Base-by-base conservation (phyloP, 23 tunicate species). In the Styela clava region DNA sequence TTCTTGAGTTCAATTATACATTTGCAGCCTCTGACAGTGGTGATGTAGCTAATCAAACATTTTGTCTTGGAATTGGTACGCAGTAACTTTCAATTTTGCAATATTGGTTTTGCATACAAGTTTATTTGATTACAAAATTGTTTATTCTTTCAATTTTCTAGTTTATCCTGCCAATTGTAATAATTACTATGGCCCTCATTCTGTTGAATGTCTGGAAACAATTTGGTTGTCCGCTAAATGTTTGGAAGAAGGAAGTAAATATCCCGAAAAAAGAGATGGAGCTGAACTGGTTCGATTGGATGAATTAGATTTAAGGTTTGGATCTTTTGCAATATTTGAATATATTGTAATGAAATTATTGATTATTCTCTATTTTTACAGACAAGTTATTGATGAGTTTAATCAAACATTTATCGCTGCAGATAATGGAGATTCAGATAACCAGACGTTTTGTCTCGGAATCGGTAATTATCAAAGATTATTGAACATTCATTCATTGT, bases 161-260 rank as follows among this genome's bases (percentile, higher is more conserved):
- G 77, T 26, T 21, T 71, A 71, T 71, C 77, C 77, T 5, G 35
- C 32, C 3, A 71, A 71, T 34, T 71, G 77, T 32, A 29, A 16
- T 3, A 71, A 71, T 30, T 71, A 71, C 35, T 71, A 71, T 32
- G 85, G 85, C 21, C 78, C 37, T 0, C 78, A 82, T 52, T 31
- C 85, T 19, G 25, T 52, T 23, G 64, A 69, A 2, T 82, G 85
- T 70, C 27, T 69, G 67, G 76, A 30, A 69, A 69, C 85, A 24
- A 71, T 82, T 19, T 82, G 85, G 85, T 16, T 29, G n/a, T 3
- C 76, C 28, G 78, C 76, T 16, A 37, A 29, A 22, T 82, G 85
- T n/a, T 51, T 82, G 33, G 33, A 27, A 21, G 78, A 33, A 26
- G 85, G 85, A 24, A 69, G 26, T 19, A 29, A 82, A 0, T 71